Base-by-base conservation (phyloP, 2,113 vertebrate species). In the Salminus brasiliensis region DNA sequence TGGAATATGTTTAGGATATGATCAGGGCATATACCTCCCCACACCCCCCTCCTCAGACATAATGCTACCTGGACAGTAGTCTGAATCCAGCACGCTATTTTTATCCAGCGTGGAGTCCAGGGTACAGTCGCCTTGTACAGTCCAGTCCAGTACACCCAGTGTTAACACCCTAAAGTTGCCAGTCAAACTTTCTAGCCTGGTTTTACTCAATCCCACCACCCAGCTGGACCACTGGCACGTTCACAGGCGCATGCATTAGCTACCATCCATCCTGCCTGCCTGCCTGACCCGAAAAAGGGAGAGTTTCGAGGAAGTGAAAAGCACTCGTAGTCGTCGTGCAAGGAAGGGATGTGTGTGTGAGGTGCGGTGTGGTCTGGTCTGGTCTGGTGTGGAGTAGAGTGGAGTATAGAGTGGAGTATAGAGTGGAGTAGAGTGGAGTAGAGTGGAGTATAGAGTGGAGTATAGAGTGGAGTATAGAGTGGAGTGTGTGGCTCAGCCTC, bases 151-250 rank as follows among this genome's bases (percentile, higher is more conserved):
- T n/a, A n/a, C n/a, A n/a, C n/a, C n/a, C n/a, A n/a, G n/a, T 10
- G 18, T 6, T 32, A 75, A 41, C 4, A 9, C 34, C 45, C 16
- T 21, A 69, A 69, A 32, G 53, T 74, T 41, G 30, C 43, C 30
- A 65, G 70, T 9, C 32, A 55, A 75, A 13, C 72, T 68, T 81
- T 76, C 63, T 9, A 39, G 0, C 34, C 29, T 15, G 25, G 45
- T 49, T 23, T 32, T 57, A 34, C 60, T 80, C 63, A 47, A 71
- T 81, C 66, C 76, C 72, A 66, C 71, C 67, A 39, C 60, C 16
- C 45, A 32, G 34, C 27, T 7, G 62, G 75, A 53, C 60, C 70
- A 39, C 52, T 39, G 47, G 66, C 30, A 30, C n/a, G 60, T 71
- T 71, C 41, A 0, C 45, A 41, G 27, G 55, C 47, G 36, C 62